These are phyloP conservation scores for Gymnothorax reevesii DNA, from an alignment of 2,797 vertebrate genomes.

Conservation along the genomic window DNA sequence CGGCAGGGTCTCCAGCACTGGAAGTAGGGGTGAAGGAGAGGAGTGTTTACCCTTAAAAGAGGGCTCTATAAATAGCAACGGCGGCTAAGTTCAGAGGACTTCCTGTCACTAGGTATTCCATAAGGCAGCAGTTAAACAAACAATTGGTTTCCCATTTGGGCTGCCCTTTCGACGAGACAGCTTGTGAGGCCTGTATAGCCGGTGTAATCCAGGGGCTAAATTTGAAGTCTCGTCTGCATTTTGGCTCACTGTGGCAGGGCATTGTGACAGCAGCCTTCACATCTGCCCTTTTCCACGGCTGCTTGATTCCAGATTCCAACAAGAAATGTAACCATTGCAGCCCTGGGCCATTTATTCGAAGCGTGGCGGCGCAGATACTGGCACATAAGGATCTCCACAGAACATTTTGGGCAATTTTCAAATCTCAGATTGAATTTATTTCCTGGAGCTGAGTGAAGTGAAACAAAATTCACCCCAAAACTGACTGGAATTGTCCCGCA, in stretches of 20 bases:
- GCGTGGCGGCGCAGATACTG: background rate
- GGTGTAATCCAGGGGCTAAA: background rate
- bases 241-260: background rate
- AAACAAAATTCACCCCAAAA: background rate
- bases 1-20: conserved; percentile 62
- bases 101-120: conserved; percentile 75
- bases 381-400: background rate
- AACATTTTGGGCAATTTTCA: too few species aligned
- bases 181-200: conserved; percentile 30
- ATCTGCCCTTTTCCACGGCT: background rate
- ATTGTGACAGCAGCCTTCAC: background rate
- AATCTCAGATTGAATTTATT: too few species aligned
- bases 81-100: conserved; percentile 78
- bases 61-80: conserved; percentile 78
- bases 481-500: background rate
- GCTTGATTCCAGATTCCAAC: background rate
- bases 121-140: conserved; percentile 78
- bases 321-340: background rate
- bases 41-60: conserved; percentile 71
- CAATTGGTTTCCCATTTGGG: conserved; percentile 65
- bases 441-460: background rate
- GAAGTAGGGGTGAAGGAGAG: conserved; percentile 51
- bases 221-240: background rate
- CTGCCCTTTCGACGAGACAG: conserved; percentile 26
- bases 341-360: background rate